These are phyloP conservation scores for Lepidochitona cinerea DNA, from an alignment of 2,888 invertebrate genomes.

Conservation along the genomic window DNA sequence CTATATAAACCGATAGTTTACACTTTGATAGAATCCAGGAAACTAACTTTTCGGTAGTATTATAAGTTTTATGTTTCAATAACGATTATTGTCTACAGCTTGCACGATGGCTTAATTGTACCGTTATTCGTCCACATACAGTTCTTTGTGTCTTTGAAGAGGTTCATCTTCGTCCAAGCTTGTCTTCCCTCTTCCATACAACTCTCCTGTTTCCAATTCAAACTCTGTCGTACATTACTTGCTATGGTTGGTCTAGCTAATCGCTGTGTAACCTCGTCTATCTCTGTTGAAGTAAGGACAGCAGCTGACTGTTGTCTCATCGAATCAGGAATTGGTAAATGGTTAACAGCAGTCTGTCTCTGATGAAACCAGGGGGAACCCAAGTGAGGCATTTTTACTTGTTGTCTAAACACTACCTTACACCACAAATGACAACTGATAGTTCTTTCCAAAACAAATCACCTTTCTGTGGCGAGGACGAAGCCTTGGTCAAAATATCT, in stretches of 20 bases:
- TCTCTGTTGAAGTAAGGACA: conserved; percentile 43
- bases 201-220: conserved; percentile 49
- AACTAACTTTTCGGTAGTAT: too few relatives aligned
- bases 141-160: conserved; percentile 56
- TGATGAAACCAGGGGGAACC: conserved; percentile 61
- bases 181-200: conserved; percentile 54
- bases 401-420: too few relatives aligned
- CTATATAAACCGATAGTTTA: too few relatives aligned
- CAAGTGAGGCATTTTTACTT: too few relatives aligned
- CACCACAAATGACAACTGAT: too few relatives aligned
- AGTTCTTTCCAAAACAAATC: too few relatives aligned
- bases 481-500: too few relatives aligned
- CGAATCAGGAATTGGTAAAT: conserved; percentile 29
- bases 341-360: conserved; percentile 28
- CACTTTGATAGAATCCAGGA: too few relatives aligned
- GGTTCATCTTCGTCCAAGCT: conserved; percentile 60
- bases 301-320: conserved; percentile 20
- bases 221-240: conserved; percentile 43
- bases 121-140: conserved; percentile 56
- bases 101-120: conserved; percentile 42
- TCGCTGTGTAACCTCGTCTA: conserved; percentile 43
- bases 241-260: conserved; percentile 47
- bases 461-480: too few relatives aligned
- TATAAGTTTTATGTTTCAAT: too few relatives aligned
- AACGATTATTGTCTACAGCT: conserved; percentile 11